Conservation (phyloP, 2,888 invertebrate genomes). For the Ophion ellenae region DNA sequence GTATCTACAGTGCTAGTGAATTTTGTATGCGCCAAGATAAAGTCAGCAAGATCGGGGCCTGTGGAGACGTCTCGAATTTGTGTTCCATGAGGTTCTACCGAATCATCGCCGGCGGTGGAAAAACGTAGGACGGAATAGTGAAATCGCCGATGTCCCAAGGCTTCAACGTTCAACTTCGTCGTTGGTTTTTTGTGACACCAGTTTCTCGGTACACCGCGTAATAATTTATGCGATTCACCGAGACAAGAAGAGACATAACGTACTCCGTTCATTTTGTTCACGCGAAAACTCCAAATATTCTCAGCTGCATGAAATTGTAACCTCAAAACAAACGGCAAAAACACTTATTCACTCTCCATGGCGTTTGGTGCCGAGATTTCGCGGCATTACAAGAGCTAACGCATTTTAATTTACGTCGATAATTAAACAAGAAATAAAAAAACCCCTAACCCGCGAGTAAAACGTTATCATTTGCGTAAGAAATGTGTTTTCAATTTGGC, state of each 20-base stretch:
- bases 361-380: neutral
- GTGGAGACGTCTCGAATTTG: constrained; percentile 57
- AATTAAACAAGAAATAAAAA: neutral
- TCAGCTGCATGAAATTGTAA: constrained; percentile 19
- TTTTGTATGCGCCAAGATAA: constrained; percentile 66
- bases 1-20: neutral
- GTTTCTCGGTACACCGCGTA: constrained; percentile 37
- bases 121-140: constrained; percentile 1
- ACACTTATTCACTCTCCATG: neutral
- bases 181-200: constrained; percentile 18
- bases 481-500: neutral
- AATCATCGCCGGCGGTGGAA: neutral
- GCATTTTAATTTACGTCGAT: neutral
- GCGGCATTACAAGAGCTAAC: neutral
- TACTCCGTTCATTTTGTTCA: constrained; percentile 55
- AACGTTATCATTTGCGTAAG: neutral
- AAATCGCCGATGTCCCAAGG: constrained; percentile 5
- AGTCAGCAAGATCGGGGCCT: constrained; percentile 73
- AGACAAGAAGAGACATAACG: constrained; percentile 42
- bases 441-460: neutral
- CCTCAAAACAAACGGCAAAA: constrained; percentile 13
- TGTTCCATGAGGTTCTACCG: neutral
- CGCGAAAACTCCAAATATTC: neutral
- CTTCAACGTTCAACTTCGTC: neutral
- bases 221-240: constrained; percentile 40